Percentiles rank a stretch among this genome's conserved stretches.
These are phyloP conservation scores for Pachycephus smyrnensis DNA, from an alignment of 2,888 invertebrate genomes.

Conservation along the genomic window DNA sequence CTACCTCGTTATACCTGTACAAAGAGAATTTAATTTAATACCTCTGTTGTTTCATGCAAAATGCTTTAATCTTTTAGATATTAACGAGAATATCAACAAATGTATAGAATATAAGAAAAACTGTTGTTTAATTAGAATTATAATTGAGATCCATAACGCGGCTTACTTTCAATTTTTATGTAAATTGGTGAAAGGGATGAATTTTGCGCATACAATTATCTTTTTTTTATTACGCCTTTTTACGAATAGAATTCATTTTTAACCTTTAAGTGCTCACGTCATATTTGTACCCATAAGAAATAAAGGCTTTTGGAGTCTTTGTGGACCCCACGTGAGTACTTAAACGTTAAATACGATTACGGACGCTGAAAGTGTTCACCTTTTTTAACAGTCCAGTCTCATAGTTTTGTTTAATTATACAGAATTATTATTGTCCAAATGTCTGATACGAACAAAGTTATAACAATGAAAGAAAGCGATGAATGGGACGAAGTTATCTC, in stretches of 20 bases:
- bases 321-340: background rate
- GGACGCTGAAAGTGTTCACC: no score
- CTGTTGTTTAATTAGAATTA: background rate
- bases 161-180: slow-evolving; percentile 11
- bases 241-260: background rate
- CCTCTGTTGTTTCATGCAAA: no score
- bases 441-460: background rate
- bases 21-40: no score
- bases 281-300: background rate
- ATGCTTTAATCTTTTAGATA: no score
- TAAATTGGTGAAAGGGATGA: slow-evolving; percentile 20
- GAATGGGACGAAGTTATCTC: background rate
- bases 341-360: background rate
- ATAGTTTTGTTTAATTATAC: no score
- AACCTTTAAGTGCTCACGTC: background rate
- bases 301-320: background rate
- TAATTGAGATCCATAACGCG: background rate
- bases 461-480: background rate
- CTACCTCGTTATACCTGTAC: background rate
- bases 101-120: background rate
- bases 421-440: background rate
- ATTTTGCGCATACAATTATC: slow-evolving; percentile 10
- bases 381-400: no score
- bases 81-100: background rate
- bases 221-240: no score